Evolutionary conservation across 2,797 vertebrate genomes (phyloP).

Genomic region (Atherinosoma microstoma): DNA sequence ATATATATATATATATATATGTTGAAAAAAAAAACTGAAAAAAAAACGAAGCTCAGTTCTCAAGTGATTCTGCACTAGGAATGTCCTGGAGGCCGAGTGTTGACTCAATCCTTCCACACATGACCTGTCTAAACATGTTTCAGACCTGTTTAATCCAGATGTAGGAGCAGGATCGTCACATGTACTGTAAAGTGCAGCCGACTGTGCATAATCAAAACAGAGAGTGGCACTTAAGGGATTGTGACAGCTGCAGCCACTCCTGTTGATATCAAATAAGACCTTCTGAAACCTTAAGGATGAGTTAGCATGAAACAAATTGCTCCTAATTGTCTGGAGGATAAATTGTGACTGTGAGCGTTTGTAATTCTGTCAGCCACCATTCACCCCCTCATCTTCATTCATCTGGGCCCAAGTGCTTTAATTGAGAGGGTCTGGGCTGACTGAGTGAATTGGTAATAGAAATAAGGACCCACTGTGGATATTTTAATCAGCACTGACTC

Average conservation of each 20-base stretch:
- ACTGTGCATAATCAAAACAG: slow-evolving; percentile 68
- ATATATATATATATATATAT: not conserved
- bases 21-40: no score
- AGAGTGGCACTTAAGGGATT: slow-evolving; percentile 50
- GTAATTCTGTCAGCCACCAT: slow-evolving; percentile 78
- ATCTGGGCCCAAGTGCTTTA: slow-evolving; percentile 73
- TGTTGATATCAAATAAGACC: slow-evolving; percentile 70
- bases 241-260: slow-evolving; percentile 66
- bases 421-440: slow-evolving; percentile 78
- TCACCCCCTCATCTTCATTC: slow-evolving; percentile 71
- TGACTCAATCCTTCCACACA: slow-evolving; percentile 20
- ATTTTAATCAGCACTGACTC: slow-evolving; percentile 86
- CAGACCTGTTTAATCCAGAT: slow-evolving; percentile 20
- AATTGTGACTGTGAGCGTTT: slow-evolving; percentile 80
- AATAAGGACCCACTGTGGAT: slow-evolving; percentile 79
- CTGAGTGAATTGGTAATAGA: slow-evolving; percentile 81
- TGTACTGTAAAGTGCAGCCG: slow-evolving; percentile 62
- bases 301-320: slow-evolving; percentile 84
- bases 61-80: slow-evolving; percentile 18
- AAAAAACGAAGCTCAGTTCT: slow-evolving; percentile 32
- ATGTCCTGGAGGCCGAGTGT: slow-evolving; percentile 15
- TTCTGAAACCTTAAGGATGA: slow-evolving; percentile 79
- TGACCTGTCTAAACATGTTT: slow-evolving; percentile 25
- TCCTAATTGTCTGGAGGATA: slow-evolving; percentile 82
- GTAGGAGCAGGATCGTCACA: slow-evolving; percentile 16